Conservation (phyloP, 2,888 invertebrate species). For the Chrysina gloriosa region DNA sequence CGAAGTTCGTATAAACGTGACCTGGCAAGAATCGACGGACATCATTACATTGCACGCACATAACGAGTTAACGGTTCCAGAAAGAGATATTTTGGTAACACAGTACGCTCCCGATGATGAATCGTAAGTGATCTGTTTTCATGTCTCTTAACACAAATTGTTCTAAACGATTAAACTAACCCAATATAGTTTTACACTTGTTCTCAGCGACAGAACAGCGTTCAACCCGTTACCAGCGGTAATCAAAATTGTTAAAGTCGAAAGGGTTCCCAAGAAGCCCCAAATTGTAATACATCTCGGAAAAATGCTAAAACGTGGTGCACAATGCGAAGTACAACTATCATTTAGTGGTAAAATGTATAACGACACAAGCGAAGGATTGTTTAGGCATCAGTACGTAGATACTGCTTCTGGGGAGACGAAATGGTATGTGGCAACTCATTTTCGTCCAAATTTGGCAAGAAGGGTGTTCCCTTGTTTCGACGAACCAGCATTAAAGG, state of each 20-base stretch:
- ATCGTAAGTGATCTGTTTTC: slow-evolving; percentile 25
- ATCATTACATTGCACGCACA: slow-evolving; percentile 76
- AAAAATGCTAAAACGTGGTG: slow-evolving; percentile 68
- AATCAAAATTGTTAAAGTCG: slow-evolving; percentile 64
- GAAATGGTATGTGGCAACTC: slow-evolving; percentile 73
- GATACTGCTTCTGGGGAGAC: slow-evolving; percentile 59
- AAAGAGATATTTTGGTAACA: slow-evolving; percentile 65
- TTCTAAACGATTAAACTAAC: too few relatives aligned
- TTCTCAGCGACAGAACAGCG: too few relatives aligned
- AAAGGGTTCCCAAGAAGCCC: slow-evolving; percentile 72
- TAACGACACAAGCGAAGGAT: slow-evolving; percentile 73
- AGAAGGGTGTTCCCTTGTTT: slow-evolving; percentile 84
- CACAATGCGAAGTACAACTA: slow-evolving; percentile 73
- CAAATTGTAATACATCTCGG: slow-evolving; percentile 72
- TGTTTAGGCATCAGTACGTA: slow-evolving; percentile 77
- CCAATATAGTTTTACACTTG: too few relatives aligned
- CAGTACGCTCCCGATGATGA: slow-evolving; percentile 58
- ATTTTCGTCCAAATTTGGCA: slow-evolving; percentile 79
- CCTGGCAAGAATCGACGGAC: slow-evolving; percentile 72
- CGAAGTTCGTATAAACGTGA: slow-evolving; percentile 75
- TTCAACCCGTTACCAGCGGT: slow-evolving; percentile 53
- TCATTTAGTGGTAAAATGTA: slow-evolving; percentile 75
- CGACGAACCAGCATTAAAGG: slow-evolving; percentile 82
- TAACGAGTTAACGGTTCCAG: slow-evolving; percentile 71
- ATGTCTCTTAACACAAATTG: too few relatives aligned